Evolutionary conservation across 2,888 invertebrate genomes (phyloP).

Genomic region (Brachyptera putata): DNA sequence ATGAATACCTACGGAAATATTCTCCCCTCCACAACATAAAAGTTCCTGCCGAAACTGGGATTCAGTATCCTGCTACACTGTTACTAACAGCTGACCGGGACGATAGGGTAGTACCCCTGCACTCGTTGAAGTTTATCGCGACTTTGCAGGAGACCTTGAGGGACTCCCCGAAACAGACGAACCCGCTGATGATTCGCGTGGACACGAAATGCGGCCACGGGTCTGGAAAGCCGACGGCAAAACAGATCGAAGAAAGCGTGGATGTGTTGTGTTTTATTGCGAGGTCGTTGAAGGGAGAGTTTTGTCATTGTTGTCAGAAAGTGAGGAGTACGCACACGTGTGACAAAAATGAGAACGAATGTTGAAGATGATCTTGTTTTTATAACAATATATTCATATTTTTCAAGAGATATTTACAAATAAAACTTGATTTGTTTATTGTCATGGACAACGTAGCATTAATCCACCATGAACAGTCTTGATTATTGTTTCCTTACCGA

Average conservation of each 20-base stretch:
- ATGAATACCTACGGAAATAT: slow-evolving; percentile 46
- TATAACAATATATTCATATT: too few relatives aligned
- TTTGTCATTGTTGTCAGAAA: not conserved
- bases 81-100: slow-evolving; percentile 56
- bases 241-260: slow-evolving; percentile 45
- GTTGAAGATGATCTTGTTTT: too few relatives aligned
- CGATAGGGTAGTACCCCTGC: slow-evolving; percentile 57
- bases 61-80: slow-evolving; percentile 51
- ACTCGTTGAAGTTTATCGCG: slow-evolving; percentile 55
- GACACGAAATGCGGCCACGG: slow-evolving; percentile 58
- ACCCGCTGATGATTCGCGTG: slow-evolving; percentile 51
- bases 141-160: slow-evolving; percentile 49
- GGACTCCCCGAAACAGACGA: slow-evolving; percentile 41
- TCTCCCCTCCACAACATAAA: slow-evolving; percentile 54
- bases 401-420: too few relatives aligned
- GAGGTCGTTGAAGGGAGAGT: slow-evolving; percentile 39
- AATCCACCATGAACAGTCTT: too few relatives aligned
- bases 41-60: slow-evolving; percentile 37
- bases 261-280: slow-evolving; percentile 52
- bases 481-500: too few relatives aligned
- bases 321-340: too few relatives aligned
- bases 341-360: too few relatives aligned
- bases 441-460: too few relatives aligned
- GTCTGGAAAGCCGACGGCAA: slow-evolving; percentile 53
- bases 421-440: too few relatives aligned